A percentile compares a stretch with the other conserved stretches of the same genome.
Conservation (phyloP, 2,113 vertebrate genomes). For the Gadus macrocephalus region DNA sequence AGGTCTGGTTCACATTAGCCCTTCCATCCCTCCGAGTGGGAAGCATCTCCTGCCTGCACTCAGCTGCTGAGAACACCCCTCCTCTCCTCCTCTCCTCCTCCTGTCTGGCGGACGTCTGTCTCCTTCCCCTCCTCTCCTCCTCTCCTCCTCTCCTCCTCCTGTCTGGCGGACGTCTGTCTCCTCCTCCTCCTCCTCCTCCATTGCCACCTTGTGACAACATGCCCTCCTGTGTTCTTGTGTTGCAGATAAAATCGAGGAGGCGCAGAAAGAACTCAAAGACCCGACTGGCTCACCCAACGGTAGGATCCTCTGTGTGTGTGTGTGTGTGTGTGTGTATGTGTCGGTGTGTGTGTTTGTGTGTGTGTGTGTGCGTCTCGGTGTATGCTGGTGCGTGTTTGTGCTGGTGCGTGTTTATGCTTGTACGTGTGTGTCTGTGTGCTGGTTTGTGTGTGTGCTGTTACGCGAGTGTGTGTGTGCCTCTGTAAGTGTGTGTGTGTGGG, state of each 20-base stretch:
- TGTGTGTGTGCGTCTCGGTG: no score
- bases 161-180: slow-evolving; percentile 3
- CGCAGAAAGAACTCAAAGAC: slow-evolving; percentile 94
- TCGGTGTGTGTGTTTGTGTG: no score
- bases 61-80: slow-evolving; percentile 10
- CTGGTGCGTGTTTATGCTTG: no score
- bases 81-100: slow-evolving; percentile 29
- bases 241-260: slow-evolving; percentile 98
- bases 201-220: slow-evolving; percentile 28
- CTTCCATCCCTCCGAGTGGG: slow-evolving; percentile 44
- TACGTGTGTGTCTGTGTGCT: no score
- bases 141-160: slow-evolving; percentile 2
- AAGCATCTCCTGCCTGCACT: slow-evolving; percentile 38
- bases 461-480: no score
- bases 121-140: neutral
- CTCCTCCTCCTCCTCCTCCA: slow-evolving; percentile 24
- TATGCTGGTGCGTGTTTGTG: no score
- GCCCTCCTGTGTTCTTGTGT: slow-evolving; percentile 47
- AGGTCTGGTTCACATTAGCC: slow-evolving; percentile 58
- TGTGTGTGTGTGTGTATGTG: no score
- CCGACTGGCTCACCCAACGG: slow-evolving; percentile 88
- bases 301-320: slow-evolving; percentile 51
- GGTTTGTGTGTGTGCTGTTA: no score
- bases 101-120: no score
- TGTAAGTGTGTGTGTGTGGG: no score